Evolutionary conservation across 1,140 invertebrate species (phyloP).

Genomic region (Lasaia peninsularis): DNA sequence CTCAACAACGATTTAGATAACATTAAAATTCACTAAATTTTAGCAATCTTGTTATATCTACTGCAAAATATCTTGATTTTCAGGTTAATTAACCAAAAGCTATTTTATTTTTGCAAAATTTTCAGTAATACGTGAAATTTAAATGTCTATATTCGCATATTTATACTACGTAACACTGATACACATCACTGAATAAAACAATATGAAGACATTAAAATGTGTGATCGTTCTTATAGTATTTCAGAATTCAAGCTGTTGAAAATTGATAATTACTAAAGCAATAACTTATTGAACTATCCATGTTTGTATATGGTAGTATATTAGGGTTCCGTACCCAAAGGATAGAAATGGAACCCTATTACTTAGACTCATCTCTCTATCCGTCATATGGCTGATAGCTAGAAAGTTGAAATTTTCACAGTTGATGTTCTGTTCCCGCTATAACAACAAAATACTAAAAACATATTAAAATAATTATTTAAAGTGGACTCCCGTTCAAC

Average conservation of each 20-base stretch:
- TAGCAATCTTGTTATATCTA: not conserved
- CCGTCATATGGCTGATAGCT: too few relatives aligned
- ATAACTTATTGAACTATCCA: not conserved
- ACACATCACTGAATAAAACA: not conserved
- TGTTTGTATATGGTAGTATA: not conserved
- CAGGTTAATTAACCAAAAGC: not conserved
- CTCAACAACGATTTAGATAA: not conserved
- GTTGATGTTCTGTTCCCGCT: too few relatives aligned
- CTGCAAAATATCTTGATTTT: not conserved
- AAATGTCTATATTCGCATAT: not conserved
- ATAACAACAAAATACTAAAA: too few relatives aligned
- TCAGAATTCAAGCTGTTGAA: not conserved
- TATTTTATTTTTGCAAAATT: not conserved
- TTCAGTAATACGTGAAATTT: not conserved
- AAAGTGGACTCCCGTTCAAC: too few relatives aligned
- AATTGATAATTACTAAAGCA: not conserved
- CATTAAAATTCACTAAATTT: not conserved
- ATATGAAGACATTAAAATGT: not conserved
- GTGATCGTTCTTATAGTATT: not conserved
- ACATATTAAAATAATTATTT: too few relatives aligned
- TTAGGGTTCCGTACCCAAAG: too few relatives aligned
- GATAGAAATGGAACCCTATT: too few relatives aligned
- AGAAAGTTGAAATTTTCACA: too few relatives aligned
- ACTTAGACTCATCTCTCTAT: too few relatives aligned
- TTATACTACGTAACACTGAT: not conserved